phyloP scores from a whole-genome alignment of 2,888 invertebrate species.

The Erebia ligea region DNA sequence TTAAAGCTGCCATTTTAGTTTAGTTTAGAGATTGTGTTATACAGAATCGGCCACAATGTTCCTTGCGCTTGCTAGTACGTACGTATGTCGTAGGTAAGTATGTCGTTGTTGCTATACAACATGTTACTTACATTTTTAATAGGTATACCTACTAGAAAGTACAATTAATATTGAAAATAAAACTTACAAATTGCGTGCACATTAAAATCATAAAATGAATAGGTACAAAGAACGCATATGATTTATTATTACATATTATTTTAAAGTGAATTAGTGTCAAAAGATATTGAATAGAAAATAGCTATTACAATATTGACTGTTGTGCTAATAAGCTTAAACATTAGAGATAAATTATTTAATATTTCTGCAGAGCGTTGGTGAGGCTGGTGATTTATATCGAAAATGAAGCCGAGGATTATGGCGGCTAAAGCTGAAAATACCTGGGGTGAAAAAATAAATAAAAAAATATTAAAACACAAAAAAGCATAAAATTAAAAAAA shows the following conservation, averaged over 20 bases:
- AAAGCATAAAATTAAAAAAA: slow-evolving; percentile 47
- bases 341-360: slow-evolving; percentile 84
- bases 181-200: no score
- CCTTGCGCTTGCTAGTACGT: no score
- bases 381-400: slow-evolving; percentile 84
- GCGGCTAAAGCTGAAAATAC: slow-evolving; percentile 84
- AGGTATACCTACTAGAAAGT: no score
- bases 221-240: background rate
- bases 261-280: slow-evolving; percentile 25
- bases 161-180: no score
- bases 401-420: slow-evolving; percentile 82
- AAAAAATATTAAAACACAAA: slow-evolving; percentile 49
- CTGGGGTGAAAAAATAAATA: slow-evolving; percentile 68
- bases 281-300: slow-evolving; percentile 75
- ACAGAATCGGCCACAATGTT: no score
- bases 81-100: no score
- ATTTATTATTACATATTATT: background rate
- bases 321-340: slow-evolving; percentile 83
- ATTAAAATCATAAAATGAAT: no score
- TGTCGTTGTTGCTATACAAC: no score
- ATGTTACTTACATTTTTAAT: no score
- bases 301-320: slow-evolving; percentile 84
- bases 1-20: no score
- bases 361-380: slow-evolving; percentile 84
- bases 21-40: no score